Evolutionary conservation across 2,113 vertebrate genomes (phyloP).

Genomic region (Leucoraja erinaceus): DNA sequence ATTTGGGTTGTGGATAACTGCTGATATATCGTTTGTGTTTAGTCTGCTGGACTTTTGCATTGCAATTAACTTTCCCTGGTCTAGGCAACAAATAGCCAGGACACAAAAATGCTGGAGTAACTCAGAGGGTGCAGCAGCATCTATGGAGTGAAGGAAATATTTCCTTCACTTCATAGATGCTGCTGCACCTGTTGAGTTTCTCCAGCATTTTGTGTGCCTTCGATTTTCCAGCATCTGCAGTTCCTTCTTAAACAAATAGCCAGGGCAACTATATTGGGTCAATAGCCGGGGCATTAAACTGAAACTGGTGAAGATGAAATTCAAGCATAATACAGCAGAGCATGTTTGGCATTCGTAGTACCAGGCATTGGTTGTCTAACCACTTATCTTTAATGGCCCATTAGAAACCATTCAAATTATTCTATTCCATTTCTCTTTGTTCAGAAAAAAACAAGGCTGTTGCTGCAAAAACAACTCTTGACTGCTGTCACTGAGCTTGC

Average conservation of each 20-base stretch:
- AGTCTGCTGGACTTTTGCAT: neutral
- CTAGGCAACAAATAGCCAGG: neutral
- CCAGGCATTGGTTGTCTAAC: neutral
- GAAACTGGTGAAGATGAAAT: neutral
- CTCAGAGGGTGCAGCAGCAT: too few species aligned
- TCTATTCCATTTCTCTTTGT: neutral
- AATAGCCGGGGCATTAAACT: too few species aligned
- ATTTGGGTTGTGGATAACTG: neutral
- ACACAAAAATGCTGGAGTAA: too few species aligned
- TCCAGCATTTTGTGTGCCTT: too few species aligned
- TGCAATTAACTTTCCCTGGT: neutral
- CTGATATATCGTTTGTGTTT: neutral
- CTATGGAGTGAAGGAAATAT: too few species aligned
- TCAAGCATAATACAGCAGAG: neutral
- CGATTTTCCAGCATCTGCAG: too few species aligned
- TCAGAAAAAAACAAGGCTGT: neutral
- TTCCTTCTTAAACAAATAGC: neutral
- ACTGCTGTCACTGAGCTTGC: neutral
- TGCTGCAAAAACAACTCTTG: neutral
- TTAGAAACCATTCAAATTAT: neutral
- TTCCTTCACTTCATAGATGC: too few species aligned
- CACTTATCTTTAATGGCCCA: neutral
- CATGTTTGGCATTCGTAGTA: neutral
- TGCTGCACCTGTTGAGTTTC: too few species aligned
- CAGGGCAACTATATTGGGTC: neutral